Evolutionary conservation across 2,888 invertebrate species (phyloP), one percentile per base, ranked within the genome.

Genomic region (Chrysolina americana): DNA sequence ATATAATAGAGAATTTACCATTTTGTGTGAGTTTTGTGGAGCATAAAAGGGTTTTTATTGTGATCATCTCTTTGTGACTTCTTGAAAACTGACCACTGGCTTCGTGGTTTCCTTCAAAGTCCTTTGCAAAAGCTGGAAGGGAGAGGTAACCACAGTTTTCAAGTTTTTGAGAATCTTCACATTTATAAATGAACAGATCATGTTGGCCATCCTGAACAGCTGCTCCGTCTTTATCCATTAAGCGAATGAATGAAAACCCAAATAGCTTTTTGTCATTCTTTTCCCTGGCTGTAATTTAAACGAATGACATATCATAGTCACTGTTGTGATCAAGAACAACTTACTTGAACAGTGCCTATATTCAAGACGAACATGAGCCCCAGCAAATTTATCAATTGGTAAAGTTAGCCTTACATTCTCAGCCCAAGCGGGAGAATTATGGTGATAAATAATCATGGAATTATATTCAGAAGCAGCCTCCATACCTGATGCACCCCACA

Each of bases 1-100:
- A 63, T 41, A 15, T 71, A 19, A 64, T 59, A 62, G 50, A 21
- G 9, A 17, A 36, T 87, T 85, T 87, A 94, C 95, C 94, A 85
- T 98, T 98, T 88, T 98, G 98, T 0, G 98, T 98, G 10, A 98
- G 90, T 87, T 98, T 98, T n/a, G 98, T 98, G 23, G 98, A 98
- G 87, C 97, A 98, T 28, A 98, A 89, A 53, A 96, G 87, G 0
- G 98, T 97, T 83, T 92, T 93, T 11, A 98, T 92, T 56, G 92
- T 92, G 75, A 97, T 94, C 15, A 92, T 91, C 88, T 98, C 98
- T 87, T 95, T 96, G 77, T 94, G 92, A 79, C 96, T 96, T 81
- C 94, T 91, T 78, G 93, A 92, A 87, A 95, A 96, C 64, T 92
- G 86, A 0, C 90, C 88, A 76, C 87, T 88, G 44, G 87, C 86